A percentile compares a stretch with the other conserved stretches of the same genome.
These are phyloP conservation scores for Gryllus bimaculatus DNA, from an alignment of 1,140 invertebrate species.

Conservation along the genomic window DNA sequence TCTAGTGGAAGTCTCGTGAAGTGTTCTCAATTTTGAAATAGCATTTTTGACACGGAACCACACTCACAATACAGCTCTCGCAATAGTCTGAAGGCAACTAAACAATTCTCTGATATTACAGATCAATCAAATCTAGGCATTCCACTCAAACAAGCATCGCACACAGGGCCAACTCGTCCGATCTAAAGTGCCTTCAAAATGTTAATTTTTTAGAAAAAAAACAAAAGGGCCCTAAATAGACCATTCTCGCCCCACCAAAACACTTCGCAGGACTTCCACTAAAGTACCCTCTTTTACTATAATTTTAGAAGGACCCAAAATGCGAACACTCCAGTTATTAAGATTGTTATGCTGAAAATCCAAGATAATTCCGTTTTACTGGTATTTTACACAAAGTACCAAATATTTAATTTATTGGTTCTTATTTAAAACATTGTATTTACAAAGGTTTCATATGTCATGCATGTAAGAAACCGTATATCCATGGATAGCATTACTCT, in stretches of 20 bases:
- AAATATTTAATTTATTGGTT: constrained; percentile 26
- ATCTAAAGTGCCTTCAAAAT: constrained; percentile 33
- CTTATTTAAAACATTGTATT: constrained; percentile 30
- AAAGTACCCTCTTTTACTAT: constrained; percentile 22
- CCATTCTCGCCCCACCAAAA: constrained; percentile 30
- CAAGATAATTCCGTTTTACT: constrained; percentile 27
- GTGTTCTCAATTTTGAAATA: constrained; percentile 56
- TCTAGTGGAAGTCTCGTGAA: constrained; percentile 17
- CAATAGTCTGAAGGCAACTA: constrained; percentile 32
- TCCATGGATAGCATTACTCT: constrained; percentile 31
- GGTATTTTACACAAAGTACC: constrained; percentile 24
- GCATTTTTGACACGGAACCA: constrained; percentile 48
- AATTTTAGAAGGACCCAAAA: constrained; percentile 26
- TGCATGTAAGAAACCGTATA: constrained; percentile 27
- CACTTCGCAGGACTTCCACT: constrained; percentile 24
- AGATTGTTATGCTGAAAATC: constrained; percentile 26
- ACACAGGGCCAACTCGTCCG: constrained; percentile 29
- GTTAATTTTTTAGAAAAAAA: constrained; percentile 30
- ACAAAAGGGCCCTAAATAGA: constrained; percentile 31
- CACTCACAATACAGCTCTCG: constrained; percentile 28
- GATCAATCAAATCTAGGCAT: constrained; percentile 25
- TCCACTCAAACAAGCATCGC: constrained; percentile 26
- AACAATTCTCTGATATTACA: constrained; percentile 26
- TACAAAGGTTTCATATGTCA: constrained; percentile 30
- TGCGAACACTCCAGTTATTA: constrained; percentile 26